Conservation (phyloP, 2,113 vertebrate species). For the Vulpes vulpes region DNA sequence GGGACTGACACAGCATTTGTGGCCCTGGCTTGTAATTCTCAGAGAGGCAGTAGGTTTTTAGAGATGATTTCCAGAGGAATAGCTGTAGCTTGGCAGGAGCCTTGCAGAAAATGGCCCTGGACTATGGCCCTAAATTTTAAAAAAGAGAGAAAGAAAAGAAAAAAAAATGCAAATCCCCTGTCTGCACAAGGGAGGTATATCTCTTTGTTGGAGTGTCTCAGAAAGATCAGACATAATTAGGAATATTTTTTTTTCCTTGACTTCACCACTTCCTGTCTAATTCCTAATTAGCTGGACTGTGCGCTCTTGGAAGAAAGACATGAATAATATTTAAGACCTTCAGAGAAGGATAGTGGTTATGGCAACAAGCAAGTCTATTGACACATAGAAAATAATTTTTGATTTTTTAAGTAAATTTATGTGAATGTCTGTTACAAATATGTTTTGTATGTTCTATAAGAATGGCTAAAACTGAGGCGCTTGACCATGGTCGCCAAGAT, state of each 20-base stretch:
- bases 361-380: background rate
- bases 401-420: background rate
- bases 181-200: background rate
- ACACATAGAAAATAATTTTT: background rate
- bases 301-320: background rate
- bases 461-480: background rate
- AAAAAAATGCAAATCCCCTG: background rate
- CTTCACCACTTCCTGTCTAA: conserved; percentile 19
- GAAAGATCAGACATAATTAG: conserved; percentile 20
- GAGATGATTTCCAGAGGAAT: background rate
- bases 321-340: background rate
- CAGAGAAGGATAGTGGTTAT: background rate
- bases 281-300: conserved; percentile 47
- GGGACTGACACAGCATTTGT: background rate
- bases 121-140: background rate
- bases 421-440: background rate
- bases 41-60: background rate
- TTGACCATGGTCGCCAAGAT: background rate
- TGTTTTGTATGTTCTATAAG: background rate
- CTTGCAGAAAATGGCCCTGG: background rate
- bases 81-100: background rate
- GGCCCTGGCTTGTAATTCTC: background rate
- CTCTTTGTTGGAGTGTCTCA: background rate
- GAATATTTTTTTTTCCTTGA: background rate
- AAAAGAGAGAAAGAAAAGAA: background rate